Conservation (phyloP, 1,140 invertebrate species). For the Cydia pomonella region DNA sequence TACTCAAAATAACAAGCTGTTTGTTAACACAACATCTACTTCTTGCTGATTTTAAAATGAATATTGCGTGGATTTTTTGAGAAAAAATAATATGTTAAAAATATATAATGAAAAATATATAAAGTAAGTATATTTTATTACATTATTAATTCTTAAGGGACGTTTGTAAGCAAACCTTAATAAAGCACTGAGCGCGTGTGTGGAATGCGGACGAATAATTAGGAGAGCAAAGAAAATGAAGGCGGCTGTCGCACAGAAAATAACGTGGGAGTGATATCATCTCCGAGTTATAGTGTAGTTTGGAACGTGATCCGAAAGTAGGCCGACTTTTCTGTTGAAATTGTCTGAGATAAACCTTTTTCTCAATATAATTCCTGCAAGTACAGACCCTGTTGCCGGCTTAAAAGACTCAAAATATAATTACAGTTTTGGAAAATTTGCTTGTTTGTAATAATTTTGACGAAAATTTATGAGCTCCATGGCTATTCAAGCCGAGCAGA, state of each 20-base stretch:
- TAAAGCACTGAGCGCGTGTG: constrained; percentile 9
- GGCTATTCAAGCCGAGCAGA: not conserved
- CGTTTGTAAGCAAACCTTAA: not conserved
- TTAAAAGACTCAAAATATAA: not conserved
- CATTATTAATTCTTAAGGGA: not conserved
- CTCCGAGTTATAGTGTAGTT: constrained; percentile 30
- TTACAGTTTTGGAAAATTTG: not conserved
- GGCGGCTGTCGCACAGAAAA: constrained; percentile 12
- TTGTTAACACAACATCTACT: no score
- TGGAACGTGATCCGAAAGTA: constrained; percentile 24
- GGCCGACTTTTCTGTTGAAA: not conserved
- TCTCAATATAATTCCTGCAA: not conserved
- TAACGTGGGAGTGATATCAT: constrained; percentile 28
- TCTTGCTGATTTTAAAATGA: no score
- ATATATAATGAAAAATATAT: no score
- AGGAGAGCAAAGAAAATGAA: constrained; percentile 29
- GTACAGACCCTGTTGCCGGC: not conserved
- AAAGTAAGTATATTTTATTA: not conserved
- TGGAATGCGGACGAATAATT: constrained; percentile 6
- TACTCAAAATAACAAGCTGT: no score
- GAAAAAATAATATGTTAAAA: no score
- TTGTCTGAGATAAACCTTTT: not conserved
- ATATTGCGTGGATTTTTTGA: no score
- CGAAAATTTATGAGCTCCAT: not conserved
- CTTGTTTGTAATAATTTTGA: not conserved